Conservation (phyloP, 2,797 vertebrate genomes). For the Enteromius treurensis region DNA sequence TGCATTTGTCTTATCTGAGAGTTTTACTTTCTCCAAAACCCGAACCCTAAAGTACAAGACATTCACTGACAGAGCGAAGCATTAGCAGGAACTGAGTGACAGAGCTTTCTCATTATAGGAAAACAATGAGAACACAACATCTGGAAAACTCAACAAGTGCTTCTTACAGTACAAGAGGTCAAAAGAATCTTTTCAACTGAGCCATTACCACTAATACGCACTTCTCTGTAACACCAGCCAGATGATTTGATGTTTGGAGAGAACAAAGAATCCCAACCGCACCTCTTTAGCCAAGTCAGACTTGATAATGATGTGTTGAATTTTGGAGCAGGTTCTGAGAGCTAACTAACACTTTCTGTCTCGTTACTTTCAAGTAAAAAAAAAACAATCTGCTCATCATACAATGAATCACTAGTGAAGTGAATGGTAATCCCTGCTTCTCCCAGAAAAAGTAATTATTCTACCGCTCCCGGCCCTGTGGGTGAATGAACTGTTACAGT, state of each 20-base stretch:
- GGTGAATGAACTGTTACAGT: constrained; percentile 53
- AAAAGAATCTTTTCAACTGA: background rate
- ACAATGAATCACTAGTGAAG: constrained; percentile 38
- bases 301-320: constrained; percentile 20
- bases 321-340: constrained; percentile 23
- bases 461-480: constrained; percentile 36
- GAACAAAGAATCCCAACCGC: background rate
- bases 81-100: background rate
- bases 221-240: constrained; percentile 3
- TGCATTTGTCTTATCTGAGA: constrained; percentile 62
- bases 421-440: constrained; percentile 26
- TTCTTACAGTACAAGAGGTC: background rate
- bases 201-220: background rate
- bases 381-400: background rate
- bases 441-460: constrained; percentile 55
- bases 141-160: background rate
- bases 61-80: constrained; percentile 18
- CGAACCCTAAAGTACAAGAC: background rate
- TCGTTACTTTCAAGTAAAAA: background rate
- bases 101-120: constrained; percentile 25
- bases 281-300: background rate
- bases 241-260: background rate
- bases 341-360: constrained; percentile 22
- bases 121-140: constrained; percentile 22
- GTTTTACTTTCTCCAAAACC: constrained; percentile 57